Percentiles rank a stretch among this genome's conserved stretches.
Conservation (phyloP, 2,888 invertebrate genomes). For the Chironomus tentans region DNA sequence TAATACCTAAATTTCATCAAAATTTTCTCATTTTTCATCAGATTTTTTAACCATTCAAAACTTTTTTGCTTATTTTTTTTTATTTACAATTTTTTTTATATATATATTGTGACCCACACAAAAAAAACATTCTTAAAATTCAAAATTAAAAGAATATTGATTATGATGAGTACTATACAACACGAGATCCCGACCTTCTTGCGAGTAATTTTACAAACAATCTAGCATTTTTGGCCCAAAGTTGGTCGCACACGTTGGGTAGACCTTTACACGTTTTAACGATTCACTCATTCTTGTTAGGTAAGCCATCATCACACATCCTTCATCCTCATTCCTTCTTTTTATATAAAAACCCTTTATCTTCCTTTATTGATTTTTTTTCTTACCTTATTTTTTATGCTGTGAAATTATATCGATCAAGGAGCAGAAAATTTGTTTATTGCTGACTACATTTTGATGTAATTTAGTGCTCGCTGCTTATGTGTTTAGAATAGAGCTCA, state of each 20-base stretch:
- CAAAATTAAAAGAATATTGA: conserved; percentile 65
- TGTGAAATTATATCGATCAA: too few species aligned
- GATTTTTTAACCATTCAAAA: background rate
- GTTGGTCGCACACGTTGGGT: conserved; percentile 95
- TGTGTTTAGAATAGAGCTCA: too few species aligned
- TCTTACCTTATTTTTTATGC: background rate
- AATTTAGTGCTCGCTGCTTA: too few species aligned
- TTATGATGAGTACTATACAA: conserved; percentile 92
- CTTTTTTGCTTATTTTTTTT: background rate
- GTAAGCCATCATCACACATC: conserved; percentile 45
- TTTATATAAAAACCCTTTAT: background rate
- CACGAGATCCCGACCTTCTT: conserved; percentile 89
- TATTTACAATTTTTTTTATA: background rate
- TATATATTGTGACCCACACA: background rate
- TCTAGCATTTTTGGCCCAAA: conserved; percentile 89
- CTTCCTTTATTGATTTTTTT: background rate
- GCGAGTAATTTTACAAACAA: conserved; percentile 90
- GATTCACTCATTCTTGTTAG: conserved; percentile 73
- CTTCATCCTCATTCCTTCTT: background rate
- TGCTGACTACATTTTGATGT: too few species aligned
- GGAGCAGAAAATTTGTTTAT: too few species aligned
- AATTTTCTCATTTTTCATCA: background rate
- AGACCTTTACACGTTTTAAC: conserved; percentile 88
- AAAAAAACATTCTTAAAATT: conserved; percentile 20
- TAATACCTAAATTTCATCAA: background rate